Percentiles rank a stretch among this genome's conserved stretches.
Conservation (phyloP, 2,797 vertebrate species). For the Typhlichthys eigenmanni region DNA sequence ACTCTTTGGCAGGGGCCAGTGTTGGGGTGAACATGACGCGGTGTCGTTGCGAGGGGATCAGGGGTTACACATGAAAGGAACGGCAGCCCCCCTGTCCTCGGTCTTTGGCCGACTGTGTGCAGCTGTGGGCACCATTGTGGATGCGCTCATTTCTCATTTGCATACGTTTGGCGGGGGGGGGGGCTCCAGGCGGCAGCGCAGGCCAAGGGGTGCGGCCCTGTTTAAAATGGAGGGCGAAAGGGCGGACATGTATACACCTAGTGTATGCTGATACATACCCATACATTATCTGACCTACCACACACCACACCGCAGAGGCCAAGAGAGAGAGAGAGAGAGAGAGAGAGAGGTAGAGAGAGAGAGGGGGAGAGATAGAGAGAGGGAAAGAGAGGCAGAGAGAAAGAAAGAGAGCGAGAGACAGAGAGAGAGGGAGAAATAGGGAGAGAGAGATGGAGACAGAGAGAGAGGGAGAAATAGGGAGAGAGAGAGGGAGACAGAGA, state of each 20-base stretch:
- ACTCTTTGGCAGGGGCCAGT: conserved; percentile 64
- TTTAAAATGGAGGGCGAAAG: conserved; percentile 74
- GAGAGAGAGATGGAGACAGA: no score
- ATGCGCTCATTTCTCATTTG: conserved; percentile 76
- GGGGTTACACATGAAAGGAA: conserved; percentile 79
- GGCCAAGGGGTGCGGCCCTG: conserved; percentile 68
- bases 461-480: no score
- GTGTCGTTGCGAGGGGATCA: conserved; percentile 74
- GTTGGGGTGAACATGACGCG: conserved; percentile 72
- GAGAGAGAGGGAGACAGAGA: conserved; percentile 2
- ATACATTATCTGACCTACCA: conserved; percentile 65
- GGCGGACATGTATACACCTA: conserved; percentile 75
- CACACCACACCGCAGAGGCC: conserved; percentile 50
- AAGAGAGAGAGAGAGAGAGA: conserved; percentile 45
- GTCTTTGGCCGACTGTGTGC: conserved; percentile 73
- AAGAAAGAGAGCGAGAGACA: no score
- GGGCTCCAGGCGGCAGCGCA: conserved; percentile 61
- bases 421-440: no score
- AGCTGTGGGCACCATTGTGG: conserved; percentile 77
- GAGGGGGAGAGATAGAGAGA: neutral
- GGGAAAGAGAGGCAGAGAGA: no score
- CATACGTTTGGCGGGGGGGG: conserved; percentile 77
- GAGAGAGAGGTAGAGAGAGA: conserved; percentile 12
- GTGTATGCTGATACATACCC: conserved; percentile 72
- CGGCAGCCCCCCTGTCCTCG: conserved; percentile 63